Evolutionary conservation across 2,797 vertebrate species (phyloP), one percentile per base, ranked within the genome.

Genomic region (Avahi laniger): DNA sequence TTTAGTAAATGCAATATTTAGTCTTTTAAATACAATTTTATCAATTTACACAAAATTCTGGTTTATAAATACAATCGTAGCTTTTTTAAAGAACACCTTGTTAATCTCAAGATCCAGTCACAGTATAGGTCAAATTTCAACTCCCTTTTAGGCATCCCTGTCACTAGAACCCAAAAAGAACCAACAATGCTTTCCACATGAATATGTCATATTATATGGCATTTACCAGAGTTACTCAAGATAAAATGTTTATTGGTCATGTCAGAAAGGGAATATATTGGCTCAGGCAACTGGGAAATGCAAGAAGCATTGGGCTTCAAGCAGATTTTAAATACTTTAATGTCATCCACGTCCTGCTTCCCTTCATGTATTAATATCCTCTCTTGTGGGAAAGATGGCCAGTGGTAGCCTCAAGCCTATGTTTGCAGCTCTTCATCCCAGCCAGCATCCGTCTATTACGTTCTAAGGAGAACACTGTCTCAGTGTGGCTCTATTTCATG

Each of bases 31-130:
- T 61, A 41, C 12, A 48, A 35, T 26, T 61, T 81, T 35, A 72
- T 54, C 95, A 91, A 89, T 84, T 38, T 61, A 80, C 26, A 82
- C 6, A 92, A 67, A 91, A 92, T 89, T 88, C 83, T 84, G 78
- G 43, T 81, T 50, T 65, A 80, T 70, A 87, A 59, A 65, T 67
- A 35, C 5, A 81, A 3, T 85, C 80, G 63, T 12, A 54, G 3
- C 14, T 35, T 35, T 79, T 93, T 82, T 81, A 89, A 80, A 65
- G 41, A n/a, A 11, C 22, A 52, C 86, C 14, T 65, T 70, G 3
- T 95, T 75, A 43, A 9, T 63, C 41, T 91, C 18, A 20, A 85
- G 57, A 94, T 91, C n/a, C 70, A 20, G 26, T 41, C 15, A 70
- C n/a, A 50, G n/a, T 33, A 24, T 50, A 59, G 46, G 82, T 48